Evolutionary conservation across 1,140 invertebrate genomes (phyloP), one percentile per base, ranked within the genome.

Genomic region (Gyrodactylus salaris): DNA sequence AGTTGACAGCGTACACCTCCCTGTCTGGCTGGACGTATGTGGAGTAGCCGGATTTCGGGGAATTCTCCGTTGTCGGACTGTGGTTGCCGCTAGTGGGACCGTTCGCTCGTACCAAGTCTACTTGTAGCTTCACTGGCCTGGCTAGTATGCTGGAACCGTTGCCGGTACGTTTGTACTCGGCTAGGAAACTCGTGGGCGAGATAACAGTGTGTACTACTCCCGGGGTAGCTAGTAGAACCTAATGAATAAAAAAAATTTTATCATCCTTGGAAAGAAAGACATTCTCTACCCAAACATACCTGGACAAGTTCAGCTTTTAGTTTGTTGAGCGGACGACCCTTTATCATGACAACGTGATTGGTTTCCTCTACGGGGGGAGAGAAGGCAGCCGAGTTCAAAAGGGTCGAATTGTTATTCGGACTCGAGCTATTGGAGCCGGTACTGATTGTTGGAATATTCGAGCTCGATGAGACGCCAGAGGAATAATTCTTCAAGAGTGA

Each of bases 291-390:
- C 98, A 97, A 76, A 54, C 34, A 16, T 16, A 92, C 91, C 78
- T 97, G 91, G 76, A 98, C 94, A 54, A 99, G 84, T 83, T 98
- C 93, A 54, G 92, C 93, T 83, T 98, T 98, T 70, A 98, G 89
- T 68, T 88, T 89, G 70, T 90, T 89, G 75, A 98, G 82, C 1
- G 89, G 88, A 81, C 94, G 93, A 71, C 91, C 91, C 79, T 91
- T 90, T 0, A 97, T 89, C 76, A 96, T 79, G 22, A 79, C 87
- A 68, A 92, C 95, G 81, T 95, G 92, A 22, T 90, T 92, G 81
- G 96, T 92, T 78, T 97, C 92, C 78, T 92, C 88, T 77, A 97
- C 92, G 0, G 89, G 89, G 22, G 90, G 89, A 85, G 79, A 79
- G n/a, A 54, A 54, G 34, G 34, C 34, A n/a, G 34, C 34, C 34